Evolutionary conservation across 1,140 invertebrate genomes (phyloP).

Genomic region (Drosophila parvula): DNA sequence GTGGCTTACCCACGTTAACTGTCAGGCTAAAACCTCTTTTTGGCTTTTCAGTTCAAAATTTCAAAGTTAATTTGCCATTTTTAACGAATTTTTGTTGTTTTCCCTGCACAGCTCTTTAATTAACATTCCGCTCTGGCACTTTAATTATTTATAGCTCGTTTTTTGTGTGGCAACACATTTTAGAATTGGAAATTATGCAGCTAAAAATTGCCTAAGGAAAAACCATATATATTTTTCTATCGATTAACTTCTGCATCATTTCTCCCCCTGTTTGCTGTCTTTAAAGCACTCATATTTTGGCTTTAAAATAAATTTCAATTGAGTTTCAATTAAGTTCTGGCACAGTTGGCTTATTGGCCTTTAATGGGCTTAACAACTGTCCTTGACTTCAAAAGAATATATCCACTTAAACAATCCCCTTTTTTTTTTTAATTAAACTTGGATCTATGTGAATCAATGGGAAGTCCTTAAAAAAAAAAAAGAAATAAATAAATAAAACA

Average conservation of each 20-base stretch:
- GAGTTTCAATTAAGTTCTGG: neutral
- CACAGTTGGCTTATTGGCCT: neutral
- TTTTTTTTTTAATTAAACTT: neutral
- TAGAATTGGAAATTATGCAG: neutral
- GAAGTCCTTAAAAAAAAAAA: neutral
- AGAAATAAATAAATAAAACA: slow-evolving; percentile 8
- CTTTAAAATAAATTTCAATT: neutral
- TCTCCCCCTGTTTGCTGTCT: neutral
- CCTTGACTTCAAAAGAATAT: neutral
- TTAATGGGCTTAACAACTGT: neutral
- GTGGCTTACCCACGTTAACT: neutral
- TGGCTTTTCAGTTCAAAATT: neutral
- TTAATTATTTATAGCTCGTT: neutral
- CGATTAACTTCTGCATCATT: neutral
- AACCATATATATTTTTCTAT: neutral
- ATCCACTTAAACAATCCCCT: neutral
- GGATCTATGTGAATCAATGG: neutral
- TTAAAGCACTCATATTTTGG: neutral
- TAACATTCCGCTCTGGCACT: neutral
- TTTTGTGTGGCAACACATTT: slow-evolving; percentile 3
- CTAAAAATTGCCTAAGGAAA: neutral
- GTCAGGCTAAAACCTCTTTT: neutral
- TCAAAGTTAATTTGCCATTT: slow-evolving; percentile 8
- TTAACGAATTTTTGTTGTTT: neutral
- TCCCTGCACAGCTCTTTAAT: neutral